Percentiles rank a stretch among this genome's conserved stretches.
Evolutionary conservation across 2,797 vertebrate genomes (phyloP).

Genomic region (Scleropages formosus): DNA sequence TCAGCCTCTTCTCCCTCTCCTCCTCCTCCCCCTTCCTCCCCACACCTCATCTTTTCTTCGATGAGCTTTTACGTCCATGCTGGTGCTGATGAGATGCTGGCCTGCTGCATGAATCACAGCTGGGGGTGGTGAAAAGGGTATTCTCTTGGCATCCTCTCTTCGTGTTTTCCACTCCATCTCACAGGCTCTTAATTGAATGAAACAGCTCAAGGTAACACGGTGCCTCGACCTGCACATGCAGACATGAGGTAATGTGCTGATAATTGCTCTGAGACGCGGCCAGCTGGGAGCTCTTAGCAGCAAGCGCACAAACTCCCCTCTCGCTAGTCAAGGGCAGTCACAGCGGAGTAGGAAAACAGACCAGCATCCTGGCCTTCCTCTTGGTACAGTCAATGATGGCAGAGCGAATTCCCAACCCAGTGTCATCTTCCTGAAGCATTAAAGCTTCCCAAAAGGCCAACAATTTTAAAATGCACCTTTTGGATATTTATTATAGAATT

Average conservation of each 20-base stretch:
- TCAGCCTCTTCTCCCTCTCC: background rate
- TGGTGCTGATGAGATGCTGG: too few relatives aligned
- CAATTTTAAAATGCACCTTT: conserved; percentile 42
- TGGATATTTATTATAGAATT: conserved; percentile 44
- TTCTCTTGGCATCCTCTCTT: background rate
- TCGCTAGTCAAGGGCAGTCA: conserved; percentile 52
- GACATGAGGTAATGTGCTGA: conserved; percentile 64
- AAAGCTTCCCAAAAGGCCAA: background rate
- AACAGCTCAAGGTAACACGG: conserved; percentile 58
- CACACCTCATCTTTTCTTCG: background rate
- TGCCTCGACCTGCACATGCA: conserved; percentile 54
- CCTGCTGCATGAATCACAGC: background rate
- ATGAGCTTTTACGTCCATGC: background rate
- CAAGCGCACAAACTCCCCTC: conserved; percentile 37
- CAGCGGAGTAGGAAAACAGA: conserved; percentile 58
- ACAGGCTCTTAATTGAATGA: conserved; percentile 43
- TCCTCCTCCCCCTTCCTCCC: background rate
- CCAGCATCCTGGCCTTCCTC: conserved; percentile 9
- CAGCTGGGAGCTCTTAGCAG: conserved; percentile 45
- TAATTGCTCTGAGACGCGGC: conserved; percentile 37
- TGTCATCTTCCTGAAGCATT: background rate
- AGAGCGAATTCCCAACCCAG: background rate
- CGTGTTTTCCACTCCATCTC: conserved; percentile 29
- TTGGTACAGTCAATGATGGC: background rate
- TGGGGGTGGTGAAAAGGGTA: background rate